Evolutionary conservation across 2,113 vertebrate genomes (phyloP), one percentile per base, ranked within the genome.

Genomic region (Phyllostomus discolor): DNA sequence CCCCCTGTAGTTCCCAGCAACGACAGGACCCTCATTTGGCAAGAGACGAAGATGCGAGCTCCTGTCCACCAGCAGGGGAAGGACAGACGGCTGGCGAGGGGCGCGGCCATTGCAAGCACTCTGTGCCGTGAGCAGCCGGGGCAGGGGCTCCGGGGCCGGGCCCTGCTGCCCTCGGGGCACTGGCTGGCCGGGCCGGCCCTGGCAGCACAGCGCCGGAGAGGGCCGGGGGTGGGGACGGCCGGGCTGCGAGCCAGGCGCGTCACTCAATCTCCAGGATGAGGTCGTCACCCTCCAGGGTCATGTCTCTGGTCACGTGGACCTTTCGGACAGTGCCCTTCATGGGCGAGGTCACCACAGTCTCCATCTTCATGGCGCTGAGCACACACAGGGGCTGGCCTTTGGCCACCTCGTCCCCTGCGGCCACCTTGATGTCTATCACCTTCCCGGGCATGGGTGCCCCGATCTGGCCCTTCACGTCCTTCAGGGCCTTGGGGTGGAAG

Each of bases 281-380:
- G 98, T 99, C 99, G 0, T 99, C 99, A 4, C 99, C 99, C 96
- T 99, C 99, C 97, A 99, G 98, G 87, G 98, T 99, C 98, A 98
- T 96, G 78, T 99, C 99, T 0, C 95, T 33, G 9, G 98, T 98
- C 43, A 99, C 98, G 0, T 99, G 98, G 70, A 99, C 94, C 80
- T 98, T 98, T 22, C 97, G 97, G 96, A 99, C 52, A 1, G 98
- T 99, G 28, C 99, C 99, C 0, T 98, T 95, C 94, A 99, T 0
- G 0, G 99, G 99, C 0, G 99, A 99, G 96, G 99, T 99, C 95
- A 99, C 99, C 98, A 99, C 99, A 0, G 98, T 99, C 98, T 99
- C 99, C 99, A 99, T 99, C 98, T 99, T 99, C 99, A 99, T 99
- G 96, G 99, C 99, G 0, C 99, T 99, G 83, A 99, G 99, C 90